These are phyloP conservation scores for Boleophthalmus pectinirostris DNA, from an alignment of 2,113 vertebrate species.

Conservation along the genomic window DNA sequence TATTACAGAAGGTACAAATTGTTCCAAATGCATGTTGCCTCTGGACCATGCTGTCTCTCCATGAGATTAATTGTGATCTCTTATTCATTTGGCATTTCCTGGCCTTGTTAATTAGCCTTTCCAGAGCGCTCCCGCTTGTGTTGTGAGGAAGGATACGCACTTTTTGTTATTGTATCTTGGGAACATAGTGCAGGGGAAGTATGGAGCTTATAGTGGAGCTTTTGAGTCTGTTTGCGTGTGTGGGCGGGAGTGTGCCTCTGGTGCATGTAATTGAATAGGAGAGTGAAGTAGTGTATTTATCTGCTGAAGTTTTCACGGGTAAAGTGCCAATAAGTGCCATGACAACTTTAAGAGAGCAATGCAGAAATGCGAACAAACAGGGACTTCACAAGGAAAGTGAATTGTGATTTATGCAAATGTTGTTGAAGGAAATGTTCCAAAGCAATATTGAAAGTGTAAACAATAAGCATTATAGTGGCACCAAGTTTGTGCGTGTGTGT, in stretches of 20 bases:
- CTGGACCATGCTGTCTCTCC: constrained; percentile 9
- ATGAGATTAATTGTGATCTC: constrained; percentile 31
- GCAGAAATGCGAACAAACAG: too few relatives aligned
- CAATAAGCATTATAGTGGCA: not conserved
- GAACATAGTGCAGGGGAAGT: not conserved
- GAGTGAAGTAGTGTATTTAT: not conserved
- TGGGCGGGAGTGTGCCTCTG: not conserved
- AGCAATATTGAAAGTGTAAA: not conserved
- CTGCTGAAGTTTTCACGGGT: constrained; percentile 1
- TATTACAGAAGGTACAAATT: constrained; percentile 27
- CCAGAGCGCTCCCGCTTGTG: constrained; percentile 27
- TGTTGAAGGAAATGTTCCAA: not conserved
- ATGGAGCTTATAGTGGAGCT: not conserved
- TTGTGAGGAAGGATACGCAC: not conserved
- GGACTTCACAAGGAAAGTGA: not conserved
- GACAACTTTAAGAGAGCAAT: not conserved
- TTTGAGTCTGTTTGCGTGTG: not conserved
- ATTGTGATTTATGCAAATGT: not conserved
- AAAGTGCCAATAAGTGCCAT: constrained; percentile 3
- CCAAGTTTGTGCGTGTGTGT: not conserved
- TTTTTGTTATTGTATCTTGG: constrained; percentile 4
- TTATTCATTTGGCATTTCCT: constrained; percentile 40
- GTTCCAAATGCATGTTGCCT: constrained; percentile 8
- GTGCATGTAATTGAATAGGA: not conserved
- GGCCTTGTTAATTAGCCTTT: constrained; percentile 27